Base-by-base conservation (phyloP, 2,113 vertebrate species). In the Columbina picui region DNA sequence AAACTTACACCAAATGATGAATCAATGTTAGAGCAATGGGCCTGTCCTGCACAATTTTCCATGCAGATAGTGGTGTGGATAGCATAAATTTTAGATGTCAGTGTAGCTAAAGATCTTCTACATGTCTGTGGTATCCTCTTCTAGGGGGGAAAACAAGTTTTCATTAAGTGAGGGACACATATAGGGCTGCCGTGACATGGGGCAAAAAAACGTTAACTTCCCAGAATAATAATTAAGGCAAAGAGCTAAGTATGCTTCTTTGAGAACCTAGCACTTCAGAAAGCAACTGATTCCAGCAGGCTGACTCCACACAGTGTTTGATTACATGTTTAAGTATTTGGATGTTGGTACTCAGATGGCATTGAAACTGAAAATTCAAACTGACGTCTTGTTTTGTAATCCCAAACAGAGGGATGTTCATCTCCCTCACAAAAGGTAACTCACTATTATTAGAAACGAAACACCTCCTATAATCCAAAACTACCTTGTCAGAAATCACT, bases 71-170 rank as follows among this genome's bases (percentile, higher is more conserved):
- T 41, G 26, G 3, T 41, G 26, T 9, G 43, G 43, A 45, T 45
- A 45, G 43, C 8, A 4, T 45, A 19, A 45, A 45, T 45, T 45
- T 45, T 45, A 45, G 43, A 45, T 45, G 43, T 19, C 43, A 45
- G 43, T 45, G 18, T 18, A 89, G 68, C 9, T 45, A 29, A 63
- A 50, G 32, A 26, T 53, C 7, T 53, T 68, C 63, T 71, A 41
- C 27, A 47, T 22, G 22, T 47, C 50, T 69, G 32, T 80, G 9
- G 30, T 34, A 73, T n/a, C 7, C 30, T 52, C 49, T 67, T 43
- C 7, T 32, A 11, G 3, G 1, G 2, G 4, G 2, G 3, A 15
- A 19, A 63, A 63, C 36, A 11, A 1, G 2, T 29, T 69, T 92
- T 83, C 21, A 15, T 32, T 77, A 57, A 45, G 32, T 13, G 27